These are phyloP conservation scores for Pagrus major DNA, from an alignment of 2,113 vertebrate species.

Conservation along the genomic window DNA sequence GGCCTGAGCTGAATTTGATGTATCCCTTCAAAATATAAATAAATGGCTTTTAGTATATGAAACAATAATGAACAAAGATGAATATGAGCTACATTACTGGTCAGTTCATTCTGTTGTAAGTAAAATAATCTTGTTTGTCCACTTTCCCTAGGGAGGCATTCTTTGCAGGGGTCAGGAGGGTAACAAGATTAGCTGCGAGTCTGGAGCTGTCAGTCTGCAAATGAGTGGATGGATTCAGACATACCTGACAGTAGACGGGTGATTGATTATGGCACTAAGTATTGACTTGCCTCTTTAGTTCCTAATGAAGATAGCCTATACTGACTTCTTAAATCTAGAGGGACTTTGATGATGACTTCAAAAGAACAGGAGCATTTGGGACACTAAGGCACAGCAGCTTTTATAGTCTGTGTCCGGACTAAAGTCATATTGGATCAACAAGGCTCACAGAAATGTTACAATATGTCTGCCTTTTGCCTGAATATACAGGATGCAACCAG, in stretches of 20 bases:
- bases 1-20: background rate
- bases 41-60: background rate
- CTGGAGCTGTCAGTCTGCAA: conserved; percentile 23
- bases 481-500: background rate
- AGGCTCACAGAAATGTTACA: background rate
- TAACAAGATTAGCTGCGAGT: conserved; percentile 61
- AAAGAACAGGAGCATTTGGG: background rate
- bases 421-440: background rate
- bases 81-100: background rate
- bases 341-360: background rate
- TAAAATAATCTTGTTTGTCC: conserved; percentile 1
- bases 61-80: background rate
- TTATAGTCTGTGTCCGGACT: background rate
- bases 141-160: conserved; percentile 31
- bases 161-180: conserved; percentile 38
- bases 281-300: conserved; percentile 37
- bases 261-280: conserved; percentile 43
- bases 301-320: conserved; percentile 13
- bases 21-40: conserved; percentile 6
- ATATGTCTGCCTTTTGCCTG: background rate
- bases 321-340: conserved; percentile 26
- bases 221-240: conserved; percentile 33
- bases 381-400: background rate
- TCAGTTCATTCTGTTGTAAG: conserved; percentile 25
- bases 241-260: conserved; percentile 20